phyloP scores from a whole-genome alignment of 2,888 invertebrate species.

The Macrophya alboannulata region DNA sequence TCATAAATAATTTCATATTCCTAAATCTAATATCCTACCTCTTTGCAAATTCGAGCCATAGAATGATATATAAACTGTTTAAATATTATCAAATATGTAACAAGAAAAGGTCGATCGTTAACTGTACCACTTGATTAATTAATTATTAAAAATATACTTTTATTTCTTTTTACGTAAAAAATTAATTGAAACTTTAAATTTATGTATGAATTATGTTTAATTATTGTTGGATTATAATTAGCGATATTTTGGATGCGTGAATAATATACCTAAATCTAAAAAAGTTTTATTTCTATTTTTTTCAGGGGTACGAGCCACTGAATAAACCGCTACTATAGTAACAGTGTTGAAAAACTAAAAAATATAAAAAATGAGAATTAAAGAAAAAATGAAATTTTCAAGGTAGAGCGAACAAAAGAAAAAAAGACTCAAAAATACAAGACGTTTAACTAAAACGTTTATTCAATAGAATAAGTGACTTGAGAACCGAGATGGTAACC shows the following conservation, averaged over 20 bases:
- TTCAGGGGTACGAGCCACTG: constrained; percentile 76
- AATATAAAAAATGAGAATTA: background rate
- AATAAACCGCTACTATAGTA: constrained; percentile 65
- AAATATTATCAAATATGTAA: background rate
- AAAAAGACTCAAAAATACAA: constrained; percentile 10
- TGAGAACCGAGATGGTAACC: background rate
- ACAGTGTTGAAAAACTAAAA: constrained; percentile 12
- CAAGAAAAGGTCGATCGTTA: background rate
- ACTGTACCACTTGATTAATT: background rate
- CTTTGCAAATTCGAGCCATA: background rate
- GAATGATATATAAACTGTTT: background rate
- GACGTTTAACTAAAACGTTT: background rate
- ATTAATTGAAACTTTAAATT: background rate
- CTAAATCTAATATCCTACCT: background rate
- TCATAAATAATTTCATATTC: background rate
- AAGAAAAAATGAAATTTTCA: constrained; percentile 14
- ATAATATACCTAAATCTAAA: constrained; percentile 39
- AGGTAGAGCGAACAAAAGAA: constrained; percentile 26
- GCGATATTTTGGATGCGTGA: background rate
- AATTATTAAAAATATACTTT: background rate
- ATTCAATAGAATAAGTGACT: background rate
- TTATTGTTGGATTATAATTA: background rate
- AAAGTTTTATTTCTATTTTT: constrained; percentile 58
- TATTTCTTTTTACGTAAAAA: background rate
- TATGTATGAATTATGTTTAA: background rate